Base-by-base conservation (phyloP, 2,113 vertebrate genomes). In the Morone saxatilis region DNA sequence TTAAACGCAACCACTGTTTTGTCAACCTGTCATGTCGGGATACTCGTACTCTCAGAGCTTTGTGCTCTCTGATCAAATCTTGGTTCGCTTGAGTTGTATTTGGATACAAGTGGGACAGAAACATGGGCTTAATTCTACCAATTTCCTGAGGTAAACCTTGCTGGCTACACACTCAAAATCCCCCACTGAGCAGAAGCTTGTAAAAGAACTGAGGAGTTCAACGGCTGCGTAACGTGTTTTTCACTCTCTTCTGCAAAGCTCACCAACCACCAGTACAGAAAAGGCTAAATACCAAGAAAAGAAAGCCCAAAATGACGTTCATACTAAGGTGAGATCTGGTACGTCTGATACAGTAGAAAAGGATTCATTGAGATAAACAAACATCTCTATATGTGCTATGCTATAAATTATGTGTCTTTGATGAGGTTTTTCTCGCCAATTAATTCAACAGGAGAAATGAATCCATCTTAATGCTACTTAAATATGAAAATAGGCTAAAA, bases 101-200 rank as follows among this genome's bases (percentile, higher is more conserved):
- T 25, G 9, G 31, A 38, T 10, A 51, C 2, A 51, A n/a, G 7
- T 53, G 14, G 43, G 71, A 61, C 7, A 59, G 40, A n/a, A 66
- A 22, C 48, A 13, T 22, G 72, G 31, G 10, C 48, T 11, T 20
- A 68, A 51, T 43, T 36, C 43, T 17, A 20, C 25, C n/a, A 60
- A 72, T 72, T 79, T 71, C 60, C 68, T 54, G 68, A 71, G 31
- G 69, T 59, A 57, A 72, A 41, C 25, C 31, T 10, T 3, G n/a
- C 16, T 74, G 50, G 43, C 68, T 31, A 47, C n/a, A 31, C 20
- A 6, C n/a, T 45, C n/a, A 16, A 43, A 17, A 19, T 2, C 22
- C 14, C 40, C 9, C 40, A 12, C 40, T 17, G 50, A 48, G 50
- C 22, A 12, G 17, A 2, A 59, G 54, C 38, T 4, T 6, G 74